Percentiles rank a stretch among this genome's conserved stretches.
These are phyloP conservation scores for Equus przewalskii DNA, from an alignment of 2,113 vertebrate genomes.

Conservation along the genomic window DNA sequence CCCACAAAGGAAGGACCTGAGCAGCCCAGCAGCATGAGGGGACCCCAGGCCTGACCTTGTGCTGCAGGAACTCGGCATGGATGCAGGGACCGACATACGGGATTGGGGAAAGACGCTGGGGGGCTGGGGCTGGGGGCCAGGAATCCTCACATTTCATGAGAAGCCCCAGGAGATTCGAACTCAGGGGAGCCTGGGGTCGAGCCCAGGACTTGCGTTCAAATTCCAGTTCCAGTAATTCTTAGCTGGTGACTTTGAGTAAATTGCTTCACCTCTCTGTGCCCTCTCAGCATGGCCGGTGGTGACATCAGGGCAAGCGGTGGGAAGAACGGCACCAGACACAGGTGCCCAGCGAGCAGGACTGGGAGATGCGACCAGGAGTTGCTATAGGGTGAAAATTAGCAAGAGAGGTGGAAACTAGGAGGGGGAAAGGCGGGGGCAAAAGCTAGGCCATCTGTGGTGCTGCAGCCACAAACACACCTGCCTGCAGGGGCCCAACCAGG, in stretches of 20 bases:
- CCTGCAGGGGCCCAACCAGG: rapidly evolving
- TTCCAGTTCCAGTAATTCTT: too few species aligned
- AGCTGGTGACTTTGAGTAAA: not conserved
- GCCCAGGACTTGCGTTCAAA: not conserved
- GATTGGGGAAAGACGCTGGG: not conserved
- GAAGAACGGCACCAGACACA: not conserved
- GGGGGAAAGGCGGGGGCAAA: rapidly evolving
- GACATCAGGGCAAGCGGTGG: not conserved
- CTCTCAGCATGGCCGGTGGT: rapidly evolving
- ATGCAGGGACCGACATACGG: not conserved
- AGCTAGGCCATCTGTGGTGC: rapidly evolving
- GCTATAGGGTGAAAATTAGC: not conserved
- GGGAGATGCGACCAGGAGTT: rapidly evolving
- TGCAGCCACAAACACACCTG: not conserved
- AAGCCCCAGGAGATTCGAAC: not conserved
- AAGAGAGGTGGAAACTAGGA: not conserved
- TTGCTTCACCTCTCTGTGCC: not conserved
- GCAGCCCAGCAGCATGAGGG: rapidly evolving
- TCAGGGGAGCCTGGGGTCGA: not conserved
- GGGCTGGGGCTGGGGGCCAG: not conserved
- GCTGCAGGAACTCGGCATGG: too few species aligned
- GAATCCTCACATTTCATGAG: not conserved
- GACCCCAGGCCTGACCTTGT: rapidly evolving
- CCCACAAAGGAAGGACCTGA: not conserved
- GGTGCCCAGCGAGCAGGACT: not conserved